These are phyloP conservation scores for Cephus sareptanus DNA, from an alignment of 2,888 invertebrate genomes.

Conservation along the genomic window DNA sequence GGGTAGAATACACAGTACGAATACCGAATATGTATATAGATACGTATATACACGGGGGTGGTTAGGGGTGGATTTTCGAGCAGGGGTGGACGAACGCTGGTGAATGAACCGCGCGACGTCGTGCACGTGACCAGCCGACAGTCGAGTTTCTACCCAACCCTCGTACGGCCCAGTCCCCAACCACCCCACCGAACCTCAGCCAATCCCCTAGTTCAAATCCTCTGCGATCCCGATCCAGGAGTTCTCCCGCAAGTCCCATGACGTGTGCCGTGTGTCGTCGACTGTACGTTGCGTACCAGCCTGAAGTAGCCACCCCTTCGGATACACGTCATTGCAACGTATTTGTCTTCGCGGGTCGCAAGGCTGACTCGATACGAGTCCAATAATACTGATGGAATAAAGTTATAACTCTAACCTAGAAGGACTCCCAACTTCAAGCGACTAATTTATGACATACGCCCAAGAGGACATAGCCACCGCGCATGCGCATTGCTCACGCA, in stretches of 20 bases:
- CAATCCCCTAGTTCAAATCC: neutral
- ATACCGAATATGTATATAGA: slow-evolving; percentile 42
- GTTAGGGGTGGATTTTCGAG: slow-evolving; percentile 18
- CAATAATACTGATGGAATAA: neutral
- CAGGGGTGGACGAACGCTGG: slow-evolving; percentile 2
- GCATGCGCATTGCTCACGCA: neutral
- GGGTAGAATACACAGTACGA: slow-evolving; percentile 41
- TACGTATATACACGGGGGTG: slow-evolving; percentile 9
- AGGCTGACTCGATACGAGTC: neutral
- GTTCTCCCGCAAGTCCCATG: neutral
- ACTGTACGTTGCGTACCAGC: neutral
- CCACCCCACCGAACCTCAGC: neutral
- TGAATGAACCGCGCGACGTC: slow-evolving; percentile 14
- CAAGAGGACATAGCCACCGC: neutral
- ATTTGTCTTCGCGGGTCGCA: neutral
- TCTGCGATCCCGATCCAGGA: neutral
- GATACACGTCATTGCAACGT: neutral
- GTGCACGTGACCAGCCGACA: slow-evolving; percentile 25
- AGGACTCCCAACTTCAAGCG: neutral
- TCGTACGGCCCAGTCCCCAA: neutral
- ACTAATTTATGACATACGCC: neutral
- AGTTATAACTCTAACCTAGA: neutral
- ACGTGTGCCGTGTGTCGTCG: neutral
- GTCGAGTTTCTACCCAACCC: neutral
- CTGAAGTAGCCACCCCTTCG: neutral